Percentiles rank a stretch among this genome's conserved stretches.
phyloP scores from a whole-genome alignment of 2,113 vertebrate species.

The Oryzias woworae region DNA sequence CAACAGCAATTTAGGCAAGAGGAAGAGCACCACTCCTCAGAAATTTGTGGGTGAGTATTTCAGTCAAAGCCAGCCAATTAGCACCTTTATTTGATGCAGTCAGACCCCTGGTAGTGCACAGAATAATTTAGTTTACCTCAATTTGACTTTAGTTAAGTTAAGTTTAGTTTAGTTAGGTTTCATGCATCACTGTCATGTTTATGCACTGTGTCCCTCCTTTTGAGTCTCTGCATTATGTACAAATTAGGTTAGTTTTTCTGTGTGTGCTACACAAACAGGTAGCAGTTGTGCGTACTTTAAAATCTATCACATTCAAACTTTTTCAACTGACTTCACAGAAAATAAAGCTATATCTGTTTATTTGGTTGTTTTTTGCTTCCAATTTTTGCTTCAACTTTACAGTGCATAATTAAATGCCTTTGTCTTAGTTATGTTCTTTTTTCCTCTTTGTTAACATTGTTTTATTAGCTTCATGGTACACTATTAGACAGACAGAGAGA shows the following conservation, averaged over 20 bases:
- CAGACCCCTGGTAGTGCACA: too few relatives aligned
- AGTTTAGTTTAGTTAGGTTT: not conserved
- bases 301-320: too few relatives aligned
- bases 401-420: conserved; percentile 12
- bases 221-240: too few relatives aligned
- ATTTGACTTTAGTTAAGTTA: too few relatives aligned
- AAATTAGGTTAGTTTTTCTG: too few relatives aligned
- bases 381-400: not conserved
- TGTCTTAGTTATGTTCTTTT: not conserved
- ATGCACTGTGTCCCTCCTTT: too few relatives aligned
- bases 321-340: too few relatives aligned
- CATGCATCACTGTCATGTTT: too few relatives aligned
- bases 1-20: conserved; percentile 93
- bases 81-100: not conserved
- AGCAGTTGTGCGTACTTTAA: too few relatives aligned
- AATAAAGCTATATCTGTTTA: too few relatives aligned
- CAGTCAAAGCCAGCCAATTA: not conserved
- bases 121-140: too few relatives aligned
- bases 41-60: conserved; percentile 96
- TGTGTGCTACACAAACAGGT: too few relatives aligned
- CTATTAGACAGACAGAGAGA: conserved; percentile 45
- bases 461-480: conserved; percentile 47
- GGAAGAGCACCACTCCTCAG: conserved; percentile 98
- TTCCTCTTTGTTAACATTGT: not conserved
- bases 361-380: not conserved